Base-by-base conservation (phyloP, 2,797 vertebrate genomes). In the Smutsia gigantea region DNA sequence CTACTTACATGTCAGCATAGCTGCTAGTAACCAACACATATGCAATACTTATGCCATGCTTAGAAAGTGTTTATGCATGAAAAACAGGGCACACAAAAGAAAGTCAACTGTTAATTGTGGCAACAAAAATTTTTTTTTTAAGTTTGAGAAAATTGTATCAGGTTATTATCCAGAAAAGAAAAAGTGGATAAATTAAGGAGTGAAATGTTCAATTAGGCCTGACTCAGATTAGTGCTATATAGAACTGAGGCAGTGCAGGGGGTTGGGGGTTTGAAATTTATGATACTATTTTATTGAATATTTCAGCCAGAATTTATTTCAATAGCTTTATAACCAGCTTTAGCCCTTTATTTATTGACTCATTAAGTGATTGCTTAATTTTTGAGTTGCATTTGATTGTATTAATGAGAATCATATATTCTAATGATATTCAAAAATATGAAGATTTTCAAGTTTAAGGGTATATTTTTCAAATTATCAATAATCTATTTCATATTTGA, bases 271-370 rank as follows among this genome's bases (percentile, higher is more conserved):
- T 17, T 5, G 37, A 29, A 17, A 46, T 29, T 55, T 88, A 59
- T 82, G 19, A 46, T 49, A 64, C 0, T 51, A 5, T 31, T 88
- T 95, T 49, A 55, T 66, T 92, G 71, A 12, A 17, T 53, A 31
- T 79, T 86, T 93, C 42, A 63, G 25, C 3, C 14, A 93, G 49
- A 63, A 57, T 93, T 86, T 72, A 75, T 95, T 93, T 74, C 66
- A 82, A n/a, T 63, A 90, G n/a, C 1, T 92, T 89, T 59, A 51
- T 72, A 93, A 55, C 10, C 15, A 83, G 9, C 3, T 84, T 71
- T 51, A 72, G 4, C 15, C 5, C 27, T 88, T 74, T 57, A n/a
- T 39, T 49, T 55, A 64, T 69, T 75, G 42, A 77, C 27, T 82
- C 12, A 71, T 71, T 55, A 93, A 92, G 23, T 69, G 12, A 77